Evolutionary conservation across 2,113 vertebrate species (phyloP).

Genomic region (Excalfactoria chinensis): DNA sequence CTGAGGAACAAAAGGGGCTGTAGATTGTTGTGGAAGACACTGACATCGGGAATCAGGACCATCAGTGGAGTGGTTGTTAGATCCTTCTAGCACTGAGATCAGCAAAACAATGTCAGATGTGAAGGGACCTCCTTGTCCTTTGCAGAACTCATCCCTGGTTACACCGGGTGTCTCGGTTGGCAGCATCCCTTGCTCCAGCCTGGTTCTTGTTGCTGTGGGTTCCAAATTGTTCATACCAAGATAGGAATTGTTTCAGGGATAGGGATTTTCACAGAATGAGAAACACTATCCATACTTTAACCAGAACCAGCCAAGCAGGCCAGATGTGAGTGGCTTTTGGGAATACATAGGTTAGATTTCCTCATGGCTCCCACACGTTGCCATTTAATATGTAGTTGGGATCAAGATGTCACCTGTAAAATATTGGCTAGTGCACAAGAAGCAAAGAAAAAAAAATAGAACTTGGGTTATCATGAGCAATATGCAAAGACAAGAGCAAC

Average conservation of each 20-base stretch:
- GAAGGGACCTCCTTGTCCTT: background rate
- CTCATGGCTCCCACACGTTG: background rate
- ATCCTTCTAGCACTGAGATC: background rate
- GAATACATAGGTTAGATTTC: background rate
- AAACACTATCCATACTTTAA: background rate
- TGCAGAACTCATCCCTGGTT: background rate
- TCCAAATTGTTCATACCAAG: background rate
- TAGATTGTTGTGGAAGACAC: background rate
- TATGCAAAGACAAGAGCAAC: background rate
- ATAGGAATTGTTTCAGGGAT: background rate
- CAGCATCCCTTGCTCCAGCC: background rate
- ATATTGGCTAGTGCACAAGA: background rate
- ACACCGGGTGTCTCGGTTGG: background rate
- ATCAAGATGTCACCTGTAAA: background rate
- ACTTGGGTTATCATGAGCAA: background rate
- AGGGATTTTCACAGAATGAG: background rate
- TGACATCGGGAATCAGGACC: background rate
- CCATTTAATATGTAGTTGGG: background rate
- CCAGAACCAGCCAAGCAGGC: background rate
- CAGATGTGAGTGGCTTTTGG: background rate
- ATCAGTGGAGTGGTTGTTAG: rapidly evolving
- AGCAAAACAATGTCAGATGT: rapidly evolving
- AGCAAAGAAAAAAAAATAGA: background rate
- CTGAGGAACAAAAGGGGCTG: background rate
- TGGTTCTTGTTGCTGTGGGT: background rate